Evolutionary conservation across 2,113 vertebrate species (phyloP).

Genomic region (Potamarius usumacintae): DNA sequence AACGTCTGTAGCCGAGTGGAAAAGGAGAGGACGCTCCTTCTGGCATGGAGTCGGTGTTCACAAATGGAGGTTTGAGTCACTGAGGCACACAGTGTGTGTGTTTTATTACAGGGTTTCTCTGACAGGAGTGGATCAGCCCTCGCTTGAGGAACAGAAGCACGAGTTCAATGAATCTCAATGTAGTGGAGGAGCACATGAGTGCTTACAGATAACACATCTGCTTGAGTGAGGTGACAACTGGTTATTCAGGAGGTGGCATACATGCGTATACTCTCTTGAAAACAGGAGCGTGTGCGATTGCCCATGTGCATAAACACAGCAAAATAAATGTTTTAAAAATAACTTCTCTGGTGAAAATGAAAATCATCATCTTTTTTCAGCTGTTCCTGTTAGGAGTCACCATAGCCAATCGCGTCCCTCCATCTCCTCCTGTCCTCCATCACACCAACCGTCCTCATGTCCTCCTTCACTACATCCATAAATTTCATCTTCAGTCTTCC

Average conservation of each 20-base stretch:
- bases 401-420: too few species aligned
- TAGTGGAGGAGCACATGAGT: conserved; percentile 3
- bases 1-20: conserved; percentile 55
- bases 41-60: conserved; percentile 31
- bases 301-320: neutral
- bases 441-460: too few species aligned
- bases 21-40: conserved; percentile 7
- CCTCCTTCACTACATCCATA: too few species aligned
- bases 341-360: too few species aligned
- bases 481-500: too few species aligned
- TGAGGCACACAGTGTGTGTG: conserved; percentile 27
- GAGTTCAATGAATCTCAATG: conserved; percentile 15
- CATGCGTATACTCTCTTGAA: neutral
- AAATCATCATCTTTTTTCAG: too few species aligned
- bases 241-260: neutral
- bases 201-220: conserved; percentile 39
- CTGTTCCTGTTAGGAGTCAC: too few species aligned
- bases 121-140: conserved; percentile 1
- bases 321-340: neutral
- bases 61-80: conserved; percentile 58
- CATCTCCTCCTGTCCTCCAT: too few species aligned
- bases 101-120: conserved; percentile 36
- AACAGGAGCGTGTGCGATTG: neutral
- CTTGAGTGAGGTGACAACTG: neutral
- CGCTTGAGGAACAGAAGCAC: conserved; percentile 21